Percentiles rank a stretch among this genome's conserved stretches.
Conservation (phyloP, 2,888 invertebrate genomes). For the Proisotoma minuta region DNA sequence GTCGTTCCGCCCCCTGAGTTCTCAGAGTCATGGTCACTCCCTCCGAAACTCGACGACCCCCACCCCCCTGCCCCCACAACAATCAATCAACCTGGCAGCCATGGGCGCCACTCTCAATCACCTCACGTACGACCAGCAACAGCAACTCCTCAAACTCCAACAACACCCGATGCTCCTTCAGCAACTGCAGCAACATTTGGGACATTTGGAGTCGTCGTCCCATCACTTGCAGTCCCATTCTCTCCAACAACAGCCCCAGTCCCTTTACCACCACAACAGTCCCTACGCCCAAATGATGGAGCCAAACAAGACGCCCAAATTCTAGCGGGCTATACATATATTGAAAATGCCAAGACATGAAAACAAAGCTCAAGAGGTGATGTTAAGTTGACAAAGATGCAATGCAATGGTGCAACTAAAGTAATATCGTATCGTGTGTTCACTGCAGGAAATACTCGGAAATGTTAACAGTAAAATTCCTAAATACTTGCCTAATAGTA, state of each 20-base stretch:
- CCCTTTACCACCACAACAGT: neutral
- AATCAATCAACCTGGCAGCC: slow-evolving; percentile 26
- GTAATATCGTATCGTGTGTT: too few species aligned
- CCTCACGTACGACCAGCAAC: slow-evolving; percentile 31
- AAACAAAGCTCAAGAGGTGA: too few species aligned
- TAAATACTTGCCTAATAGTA: too few species aligned
- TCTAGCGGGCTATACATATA: too few species aligned
- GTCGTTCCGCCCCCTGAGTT: neutral
- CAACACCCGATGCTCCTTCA: slow-evolving; percentile 31
- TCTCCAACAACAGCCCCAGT: neutral
- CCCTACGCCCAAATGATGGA: neutral
- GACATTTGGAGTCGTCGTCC: neutral
- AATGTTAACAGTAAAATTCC: too few species aligned
- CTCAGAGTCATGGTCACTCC: slow-evolving; percentile 8
- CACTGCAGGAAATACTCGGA: too few species aligned
- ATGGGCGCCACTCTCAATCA: slow-evolving; percentile 23
- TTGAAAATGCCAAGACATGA: too few species aligned
- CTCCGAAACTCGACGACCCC: slow-evolving; percentile 11
- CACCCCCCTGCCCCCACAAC: slow-evolving; percentile 18
- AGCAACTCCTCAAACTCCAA: slow-evolving; percentile 33
- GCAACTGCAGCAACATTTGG: slow-evolving; percentile 25
- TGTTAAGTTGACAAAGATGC: too few species aligned
- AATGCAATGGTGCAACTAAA: too few species aligned
- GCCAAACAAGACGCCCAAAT: neutral
- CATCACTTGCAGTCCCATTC: neutral